Percentiles rank a stretch among this genome's conserved stretches.
Evolutionary conservation across 2,888 invertebrate species (phyloP).

Genomic region (Ochropleura leucogaster): DNA sequence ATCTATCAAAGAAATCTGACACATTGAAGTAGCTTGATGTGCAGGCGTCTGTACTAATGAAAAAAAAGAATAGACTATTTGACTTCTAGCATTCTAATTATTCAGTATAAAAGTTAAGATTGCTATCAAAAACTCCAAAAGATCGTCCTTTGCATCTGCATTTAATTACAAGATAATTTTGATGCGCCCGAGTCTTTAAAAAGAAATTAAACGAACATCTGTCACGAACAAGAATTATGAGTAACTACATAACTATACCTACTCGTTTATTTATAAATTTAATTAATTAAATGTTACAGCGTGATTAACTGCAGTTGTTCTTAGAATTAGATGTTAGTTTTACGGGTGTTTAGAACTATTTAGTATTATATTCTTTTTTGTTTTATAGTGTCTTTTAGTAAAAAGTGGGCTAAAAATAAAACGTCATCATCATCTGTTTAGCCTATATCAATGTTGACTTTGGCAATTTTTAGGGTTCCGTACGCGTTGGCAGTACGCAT

Average conservation of each 20-base stretch:
- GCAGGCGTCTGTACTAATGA: no score
- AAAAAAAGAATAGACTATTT: background rate
- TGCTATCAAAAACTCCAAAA: slow-evolving; percentile 5
- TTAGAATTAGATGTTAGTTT: background rate
- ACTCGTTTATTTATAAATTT: slow-evolving; percentile 69
- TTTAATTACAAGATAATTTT: slow-evolving; percentile 54
- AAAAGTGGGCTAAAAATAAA: background rate
- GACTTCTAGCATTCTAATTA: background rate
- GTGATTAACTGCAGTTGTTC: slow-evolving; percentile 50
- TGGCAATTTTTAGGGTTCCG: background rate
- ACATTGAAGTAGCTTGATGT: no score
- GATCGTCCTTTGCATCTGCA: slow-evolving; percentile 55
- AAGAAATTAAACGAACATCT: slow-evolving; percentile 55
- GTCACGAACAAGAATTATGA: slow-evolving; percentile 63
- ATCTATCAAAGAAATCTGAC: no score
- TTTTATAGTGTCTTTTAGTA: background rate
- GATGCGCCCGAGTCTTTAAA: slow-evolving; percentile 37
- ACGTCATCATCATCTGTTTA: background rate
- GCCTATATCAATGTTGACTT: background rate
- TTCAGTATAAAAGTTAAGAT: slow-evolving; percentile 9
- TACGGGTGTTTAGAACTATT: background rate
- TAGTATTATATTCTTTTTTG: background rate
- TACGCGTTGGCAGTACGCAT: no score
- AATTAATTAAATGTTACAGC: slow-evolving; percentile 68
- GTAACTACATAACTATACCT: slow-evolving; percentile 19